A percentile compares a stretch with the other conserved stretches of the same genome.
These are phyloP conservation scores for Budorcas taxicolor DNA, from an alignment of 2,113 vertebrate genomes.

Conservation along the genomic window DNA sequence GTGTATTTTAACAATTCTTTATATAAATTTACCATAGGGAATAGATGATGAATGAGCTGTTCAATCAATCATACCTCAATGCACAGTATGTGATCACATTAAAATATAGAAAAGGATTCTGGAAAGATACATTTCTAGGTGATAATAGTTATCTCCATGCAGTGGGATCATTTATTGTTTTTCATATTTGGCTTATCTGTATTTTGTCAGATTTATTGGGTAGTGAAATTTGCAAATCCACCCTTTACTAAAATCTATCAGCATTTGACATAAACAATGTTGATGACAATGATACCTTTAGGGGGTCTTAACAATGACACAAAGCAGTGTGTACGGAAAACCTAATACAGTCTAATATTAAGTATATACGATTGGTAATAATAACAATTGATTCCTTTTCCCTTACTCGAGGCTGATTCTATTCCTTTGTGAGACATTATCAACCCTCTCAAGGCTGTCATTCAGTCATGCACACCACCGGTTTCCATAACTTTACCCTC, in stretches of 20 bases:
- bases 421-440: not conserved
- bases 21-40: not conserved
- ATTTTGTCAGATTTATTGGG: not conserved
- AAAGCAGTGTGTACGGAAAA: not conserved
- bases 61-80: not conserved
- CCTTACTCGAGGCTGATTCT: not conserved
- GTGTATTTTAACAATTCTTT: not conserved
- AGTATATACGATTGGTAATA: not conserved
- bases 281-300: not conserved
- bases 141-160: not conserved
- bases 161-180: not conserved
- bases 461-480: not conserved
- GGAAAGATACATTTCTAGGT: not conserved
- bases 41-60: not conserved
- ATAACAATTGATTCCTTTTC: not conserved
- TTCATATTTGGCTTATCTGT: not conserved
- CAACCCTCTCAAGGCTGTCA: not conserved
- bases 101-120: not conserved
- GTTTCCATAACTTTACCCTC: not conserved
- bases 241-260: not conserved
- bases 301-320: not conserved
- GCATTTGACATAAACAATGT: not conserved
- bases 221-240: not conserved
- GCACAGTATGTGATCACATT: not conserved
- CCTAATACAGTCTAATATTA: not conserved